phyloP scores from a whole-genome alignment of 2,888 invertebrate species.

The Candidula unifasciata region DNA sequence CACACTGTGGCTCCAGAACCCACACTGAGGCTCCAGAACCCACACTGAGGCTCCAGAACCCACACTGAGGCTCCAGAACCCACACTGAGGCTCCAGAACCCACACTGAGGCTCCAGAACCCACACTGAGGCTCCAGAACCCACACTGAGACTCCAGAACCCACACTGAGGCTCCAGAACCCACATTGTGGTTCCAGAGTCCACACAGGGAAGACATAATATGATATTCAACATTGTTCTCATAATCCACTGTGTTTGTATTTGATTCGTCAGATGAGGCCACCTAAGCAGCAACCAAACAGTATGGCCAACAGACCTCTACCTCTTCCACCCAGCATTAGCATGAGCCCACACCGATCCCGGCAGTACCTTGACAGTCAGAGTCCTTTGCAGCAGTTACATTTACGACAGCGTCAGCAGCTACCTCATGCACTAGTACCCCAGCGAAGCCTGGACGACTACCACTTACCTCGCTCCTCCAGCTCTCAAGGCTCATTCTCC shows the following conservation, averaged over 20 bases:
- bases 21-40: too few species aligned
- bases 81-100: too few species aligned
- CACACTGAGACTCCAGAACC: too few species aligned
- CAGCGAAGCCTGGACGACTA: conserved; percentile 58
- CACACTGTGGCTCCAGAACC: too few species aligned
- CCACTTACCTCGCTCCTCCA: conserved; percentile 50
- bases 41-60: too few species aligned
- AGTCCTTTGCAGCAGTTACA: conserved; percentile 26
- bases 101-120: too few species aligned
- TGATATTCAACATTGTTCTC: neutral
- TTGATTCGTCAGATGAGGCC: neutral
- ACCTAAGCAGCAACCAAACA: conserved; percentile 55
- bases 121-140: too few species aligned
- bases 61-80: too few species aligned
- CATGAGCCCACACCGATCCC: conserved; percentile 38
- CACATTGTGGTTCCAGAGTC: too few species aligned
- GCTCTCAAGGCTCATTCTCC: conserved; percentile 46
- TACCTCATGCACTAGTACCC: conserved; percentile 43
- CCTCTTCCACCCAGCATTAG: conserved; percentile 54
- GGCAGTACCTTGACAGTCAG: neutral
- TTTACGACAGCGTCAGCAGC: conserved; percentile 23
- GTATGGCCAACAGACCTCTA: conserved; percentile 71
- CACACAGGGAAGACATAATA: too few species aligned
- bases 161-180: too few species aligned
- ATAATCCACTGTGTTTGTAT: neutral